phyloP scores from a whole-genome alignment of 2,797 vertebrate genomes.

The Rhodeus uyekii region DNA sequence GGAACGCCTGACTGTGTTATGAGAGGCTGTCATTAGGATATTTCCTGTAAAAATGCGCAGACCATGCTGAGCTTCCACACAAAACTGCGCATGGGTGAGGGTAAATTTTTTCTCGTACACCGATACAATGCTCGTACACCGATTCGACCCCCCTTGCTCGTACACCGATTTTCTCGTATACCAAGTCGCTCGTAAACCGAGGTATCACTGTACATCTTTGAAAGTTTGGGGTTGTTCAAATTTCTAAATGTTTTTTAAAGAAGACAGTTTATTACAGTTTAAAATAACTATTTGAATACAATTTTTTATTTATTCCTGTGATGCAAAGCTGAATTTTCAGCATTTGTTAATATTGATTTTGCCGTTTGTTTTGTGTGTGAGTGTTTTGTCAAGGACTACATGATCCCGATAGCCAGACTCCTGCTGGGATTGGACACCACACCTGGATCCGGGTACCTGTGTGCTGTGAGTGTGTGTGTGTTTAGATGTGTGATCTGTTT shows the following conservation, averaged over 20 bases:
- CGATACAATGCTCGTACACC: too few relatives aligned
- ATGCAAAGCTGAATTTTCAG: background rate
- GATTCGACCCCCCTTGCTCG: too few relatives aligned
- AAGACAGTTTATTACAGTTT: too few relatives aligned
- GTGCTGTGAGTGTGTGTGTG: constrained; percentile 75
- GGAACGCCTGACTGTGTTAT: too few relatives aligned
- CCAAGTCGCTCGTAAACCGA: too few relatives aligned
- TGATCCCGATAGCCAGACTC: constrained; percentile 83
- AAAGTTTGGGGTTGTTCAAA: background rate
- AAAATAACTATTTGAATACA: background rate
- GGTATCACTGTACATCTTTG: too few relatives aligned
- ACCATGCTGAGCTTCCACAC: too few relatives aligned
- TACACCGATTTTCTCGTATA: too few relatives aligned
- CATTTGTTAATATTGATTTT: background rate
- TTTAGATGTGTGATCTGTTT: background rate
- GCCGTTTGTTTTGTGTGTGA: constrained; percentile 59
- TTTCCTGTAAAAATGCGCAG: too few relatives aligned
- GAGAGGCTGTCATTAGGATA: too few relatives aligned
- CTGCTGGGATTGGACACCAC: constrained; percentile 83
- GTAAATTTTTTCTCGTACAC: too few relatives aligned
- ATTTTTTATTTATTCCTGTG: background rate
- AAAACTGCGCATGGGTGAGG: too few relatives aligned
- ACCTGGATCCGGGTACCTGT: constrained; percentile 83
- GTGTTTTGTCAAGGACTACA: constrained; percentile 87
- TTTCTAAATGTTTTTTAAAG: background rate